Base-by-base conservation (phyloP, 2,888 invertebrate genomes). In the Scaeva pyrastri region DNA sequence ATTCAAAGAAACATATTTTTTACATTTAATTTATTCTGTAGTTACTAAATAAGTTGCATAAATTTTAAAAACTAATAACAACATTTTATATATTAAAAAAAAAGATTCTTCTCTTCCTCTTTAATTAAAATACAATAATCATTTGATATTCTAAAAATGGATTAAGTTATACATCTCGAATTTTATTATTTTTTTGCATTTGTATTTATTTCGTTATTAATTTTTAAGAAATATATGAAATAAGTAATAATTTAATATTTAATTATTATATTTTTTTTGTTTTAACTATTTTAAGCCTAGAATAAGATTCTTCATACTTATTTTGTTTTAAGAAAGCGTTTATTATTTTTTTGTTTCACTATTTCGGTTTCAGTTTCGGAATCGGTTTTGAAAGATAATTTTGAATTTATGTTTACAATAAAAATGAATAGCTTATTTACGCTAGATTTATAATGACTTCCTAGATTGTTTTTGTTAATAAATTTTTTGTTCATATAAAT, bases 121-220 rank as follows among this genome's bases (percentile, higher is more conserved):
- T 41, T 60, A 52, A 23, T 16, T 12, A 68, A 52, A 52, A 52
- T 31, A 52, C 23, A 64, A 73, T 31, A 74, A 74, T 66, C 71
- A 79, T 84, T 79, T 79, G 78, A 75, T 84, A 84, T 79, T 84
- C 84, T 79, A 81, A 85, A 60, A 36, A 77, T 76, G n/a, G 71
- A 72, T 85, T 80, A 85, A 55, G 74, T 78, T 70, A 71, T 66
- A 79, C 41, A 82, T 58, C 26, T 64, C 19, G 31, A 66, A 66
- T 31, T 36, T 60, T n/a, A n/a, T 39, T 39, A 19, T 39, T 50
- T 39, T 36, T 11, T 19, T 36, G 56, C n/a, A 68, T 82, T 81
- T 64, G 77, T 72, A 23, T 39, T 50, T 71, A n/a, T 56, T 0
- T 39, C 6, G 11, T 58, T 52, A 26, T n/a, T n/a, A 60, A 31